A percentile compares a stretch with the other conserved stretches of the same genome.
Evolutionary conservation across 2,888 invertebrate genomes (phyloP).

Genomic region (Cotesia congregata): DNA sequence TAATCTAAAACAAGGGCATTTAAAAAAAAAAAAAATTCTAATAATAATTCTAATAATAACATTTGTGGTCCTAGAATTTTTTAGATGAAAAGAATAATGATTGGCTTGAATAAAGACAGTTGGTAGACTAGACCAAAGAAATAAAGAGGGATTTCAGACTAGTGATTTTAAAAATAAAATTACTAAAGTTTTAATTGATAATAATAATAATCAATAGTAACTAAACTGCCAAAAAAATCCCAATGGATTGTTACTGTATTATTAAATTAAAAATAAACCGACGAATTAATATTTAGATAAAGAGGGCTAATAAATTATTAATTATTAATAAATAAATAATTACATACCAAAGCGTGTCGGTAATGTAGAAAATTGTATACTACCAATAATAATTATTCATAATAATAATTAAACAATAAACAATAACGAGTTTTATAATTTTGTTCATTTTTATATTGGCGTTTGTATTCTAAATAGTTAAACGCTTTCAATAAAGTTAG

Average conservation of each 20-base stretch:
- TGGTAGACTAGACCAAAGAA: slow-evolving; percentile 1
- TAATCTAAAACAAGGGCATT: background rate
- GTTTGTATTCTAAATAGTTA: background rate
- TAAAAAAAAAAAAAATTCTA: background rate
- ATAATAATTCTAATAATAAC: no score
- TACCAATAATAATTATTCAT: background rate
- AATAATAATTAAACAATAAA: background rate
- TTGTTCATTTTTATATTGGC: background rate
- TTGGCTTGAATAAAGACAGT: slow-evolving; percentile 7
- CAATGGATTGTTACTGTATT: background rate
- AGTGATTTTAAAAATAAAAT: background rate
- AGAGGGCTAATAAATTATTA: background rate
- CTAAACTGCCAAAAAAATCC: background rate
- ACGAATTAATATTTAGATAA: background rate
- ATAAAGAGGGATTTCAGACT: background rate
- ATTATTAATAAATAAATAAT: background rate
- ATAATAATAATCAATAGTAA: background rate
- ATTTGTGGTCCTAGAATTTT: background rate
- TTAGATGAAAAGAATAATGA: slow-evolving; percentile 11
- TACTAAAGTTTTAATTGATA: background rate
- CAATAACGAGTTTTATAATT: background rate
- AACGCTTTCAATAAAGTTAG: background rate
- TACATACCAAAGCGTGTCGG: background rate
- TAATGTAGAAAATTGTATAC: background rate
- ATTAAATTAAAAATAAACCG: background rate